Percentiles rank a stretch among this genome's conserved stretches.
phyloP scores from a whole-genome alignment of 2,113 vertebrate genomes.

The Lipophrys pholis region DNA sequence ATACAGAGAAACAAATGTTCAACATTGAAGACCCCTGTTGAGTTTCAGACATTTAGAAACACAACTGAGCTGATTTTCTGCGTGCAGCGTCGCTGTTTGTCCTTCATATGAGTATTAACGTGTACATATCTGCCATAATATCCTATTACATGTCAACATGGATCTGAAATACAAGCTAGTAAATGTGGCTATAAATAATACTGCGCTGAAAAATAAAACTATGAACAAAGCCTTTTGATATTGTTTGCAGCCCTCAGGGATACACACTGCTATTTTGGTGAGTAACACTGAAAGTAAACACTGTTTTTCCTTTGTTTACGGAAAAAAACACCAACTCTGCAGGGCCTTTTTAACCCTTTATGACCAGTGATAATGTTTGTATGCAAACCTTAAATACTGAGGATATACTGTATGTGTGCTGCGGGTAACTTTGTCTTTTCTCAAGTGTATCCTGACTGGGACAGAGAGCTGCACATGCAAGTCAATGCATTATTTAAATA shows the following conservation, averaged over 20 bases:
- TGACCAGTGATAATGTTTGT: too few relatives aligned
- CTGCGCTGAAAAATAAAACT: neutral
- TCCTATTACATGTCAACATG: neutral
- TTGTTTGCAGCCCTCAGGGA: neutral
- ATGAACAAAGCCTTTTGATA: neutral
- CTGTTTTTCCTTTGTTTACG: too few relatives aligned
- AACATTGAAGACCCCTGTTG: neutral
- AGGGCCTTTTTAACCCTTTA: too few relatives aligned
- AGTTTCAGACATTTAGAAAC: neutral
- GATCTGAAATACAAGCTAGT: neutral
- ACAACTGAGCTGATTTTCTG: neutral
- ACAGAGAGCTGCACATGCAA: too few relatives aligned
- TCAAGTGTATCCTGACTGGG: too few relatives aligned
- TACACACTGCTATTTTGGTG: neutral
- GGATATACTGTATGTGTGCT: too few relatives aligned
- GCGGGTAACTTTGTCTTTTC: too few relatives aligned
- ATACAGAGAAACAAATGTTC: neutral
- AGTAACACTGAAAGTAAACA: too few relatives aligned
- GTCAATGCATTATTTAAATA: too few relatives aligned
- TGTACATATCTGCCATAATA: neutral
- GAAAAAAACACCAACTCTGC: too few relatives aligned
- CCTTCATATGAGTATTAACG: neutral
- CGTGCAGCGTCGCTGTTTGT: neutral
- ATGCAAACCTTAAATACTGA: too few relatives aligned
- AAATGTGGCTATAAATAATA: neutral